phyloP scores from a whole-genome alignment of 2,113 vertebrate genomes.

The Clarias magur region DNA sequence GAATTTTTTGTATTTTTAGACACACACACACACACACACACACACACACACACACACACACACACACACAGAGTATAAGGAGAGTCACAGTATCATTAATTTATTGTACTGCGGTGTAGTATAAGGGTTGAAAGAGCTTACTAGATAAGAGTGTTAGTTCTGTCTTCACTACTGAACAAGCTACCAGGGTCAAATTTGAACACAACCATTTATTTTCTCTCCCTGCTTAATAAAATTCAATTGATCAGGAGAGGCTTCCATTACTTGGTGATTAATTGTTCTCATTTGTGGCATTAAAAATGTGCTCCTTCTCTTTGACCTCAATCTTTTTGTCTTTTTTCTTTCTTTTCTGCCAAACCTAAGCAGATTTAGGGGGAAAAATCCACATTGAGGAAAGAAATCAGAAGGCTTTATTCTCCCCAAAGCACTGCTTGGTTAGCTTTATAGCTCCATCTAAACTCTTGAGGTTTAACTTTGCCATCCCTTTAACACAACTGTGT shows the following conservation, averaged over 20 bases:
- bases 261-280: constrained; percentile 76
- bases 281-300: constrained; percentile 68
- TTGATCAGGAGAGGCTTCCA: constrained; percentile 68
- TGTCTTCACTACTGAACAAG: constrained; percentile 26
- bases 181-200: constrained; percentile 57
- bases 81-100: neutral
- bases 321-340: constrained; percentile 71
- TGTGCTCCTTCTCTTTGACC: constrained; percentile 67
- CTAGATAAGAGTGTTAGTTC: constrained; percentile 14
- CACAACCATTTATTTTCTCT: constrained; percentile 59
- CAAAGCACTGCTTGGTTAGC: constrained; percentile 69
- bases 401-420: constrained; percentile 71
- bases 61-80: neutral
- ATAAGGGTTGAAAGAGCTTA: constrained; percentile 13
- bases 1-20: too few species aligned
- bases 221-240: constrained; percentile 62
- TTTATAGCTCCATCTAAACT: constrained; percentile 70
- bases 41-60: too few species aligned
- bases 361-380: constrained; percentile 73
- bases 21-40: too few species aligned
- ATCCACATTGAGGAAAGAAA: constrained; percentile 69
- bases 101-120: neutral
- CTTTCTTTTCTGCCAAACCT: constrained; percentile 63
- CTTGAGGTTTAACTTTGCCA: constrained; percentile 66
- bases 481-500: constrained; percentile 74